phyloP scores from a whole-genome alignment of 2,113 vertebrate genomes.

The Antechinus flavipes region DNA sequence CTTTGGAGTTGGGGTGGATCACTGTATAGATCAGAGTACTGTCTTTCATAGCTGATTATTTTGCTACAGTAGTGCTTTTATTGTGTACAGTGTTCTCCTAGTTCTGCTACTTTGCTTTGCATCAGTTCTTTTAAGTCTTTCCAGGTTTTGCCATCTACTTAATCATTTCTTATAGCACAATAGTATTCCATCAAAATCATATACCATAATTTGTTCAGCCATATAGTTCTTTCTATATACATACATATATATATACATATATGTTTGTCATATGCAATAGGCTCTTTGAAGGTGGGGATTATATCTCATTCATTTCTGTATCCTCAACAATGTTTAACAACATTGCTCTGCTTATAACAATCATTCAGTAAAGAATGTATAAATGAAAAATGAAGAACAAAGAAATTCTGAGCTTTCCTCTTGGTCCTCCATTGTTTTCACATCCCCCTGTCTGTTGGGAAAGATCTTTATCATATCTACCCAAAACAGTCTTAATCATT shows the following conservation, averaged over 20 bases:
- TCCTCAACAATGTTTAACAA: not conserved
- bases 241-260: too few relatives aligned
- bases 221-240: not conserved
- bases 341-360: slow-evolving; percentile 6
- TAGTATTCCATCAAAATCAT: not conserved
- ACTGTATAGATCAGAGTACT: not conserved
- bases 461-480: slow-evolving; percentile 31
- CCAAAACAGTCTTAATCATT: not conserved
- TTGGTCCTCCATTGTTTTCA: not conserved
- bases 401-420: not conserved
- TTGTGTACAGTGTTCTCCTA: not conserved
- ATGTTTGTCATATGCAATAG: not conserved
- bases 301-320: slow-evolving; percentile 12
- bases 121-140: not conserved
- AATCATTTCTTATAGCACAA: not conserved
- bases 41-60: not conserved
- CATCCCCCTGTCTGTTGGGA: not conserved
- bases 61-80: not conserved
- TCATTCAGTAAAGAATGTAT: not conserved
- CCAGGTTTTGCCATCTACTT: not conserved
- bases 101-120: not conserved
- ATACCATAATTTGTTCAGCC: not conserved
- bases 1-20: not conserved
- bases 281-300: not conserved
- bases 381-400: slow-evolving; percentile 24